A percentile compares a stretch with the other conserved stretches of the same genome.
phyloP scores from a whole-genome alignment of 2,113 vertebrate species.

The Formicarius rufipectus region DNA sequence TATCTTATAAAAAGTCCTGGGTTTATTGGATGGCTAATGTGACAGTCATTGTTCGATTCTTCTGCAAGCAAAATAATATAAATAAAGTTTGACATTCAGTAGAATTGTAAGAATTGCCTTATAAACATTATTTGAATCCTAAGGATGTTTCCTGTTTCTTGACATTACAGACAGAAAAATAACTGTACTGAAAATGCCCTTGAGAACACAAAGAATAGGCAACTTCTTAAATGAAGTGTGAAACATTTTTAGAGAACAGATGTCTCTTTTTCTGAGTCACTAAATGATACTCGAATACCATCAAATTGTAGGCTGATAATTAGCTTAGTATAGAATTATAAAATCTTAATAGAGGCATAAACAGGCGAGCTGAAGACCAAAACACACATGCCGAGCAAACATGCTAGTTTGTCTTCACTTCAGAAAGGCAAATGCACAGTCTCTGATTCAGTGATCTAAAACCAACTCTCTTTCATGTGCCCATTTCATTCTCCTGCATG shows the following conservation, averaged over 20 bases:
- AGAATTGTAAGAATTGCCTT: background rate
- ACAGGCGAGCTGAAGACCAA: background rate
- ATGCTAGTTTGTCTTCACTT: background rate
- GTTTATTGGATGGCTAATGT: background rate
- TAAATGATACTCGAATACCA: background rate
- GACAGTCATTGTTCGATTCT: background rate
- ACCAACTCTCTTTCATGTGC: background rate
- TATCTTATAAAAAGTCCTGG: background rate
- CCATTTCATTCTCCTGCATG: background rate
- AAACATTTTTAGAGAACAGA: conserved; percentile 16
- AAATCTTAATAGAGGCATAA: background rate
- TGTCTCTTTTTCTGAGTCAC: background rate
- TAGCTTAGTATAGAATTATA: background rate
- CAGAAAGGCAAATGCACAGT: background rate
- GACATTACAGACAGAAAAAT: background rate
- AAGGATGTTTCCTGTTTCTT: background rate
- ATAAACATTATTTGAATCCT: background rate
- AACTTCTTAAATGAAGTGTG: background rate
- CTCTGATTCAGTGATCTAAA: background rate
- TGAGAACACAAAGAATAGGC: background rate
- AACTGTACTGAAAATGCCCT: background rate
- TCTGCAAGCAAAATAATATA: background rate
- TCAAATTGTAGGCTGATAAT: background rate
- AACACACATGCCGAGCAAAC: background rate
- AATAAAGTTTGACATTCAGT: background rate